Evolutionary conservation across 2,113 vertebrate genomes (phyloP).

Genomic region (Suricata suricatta): DNA sequence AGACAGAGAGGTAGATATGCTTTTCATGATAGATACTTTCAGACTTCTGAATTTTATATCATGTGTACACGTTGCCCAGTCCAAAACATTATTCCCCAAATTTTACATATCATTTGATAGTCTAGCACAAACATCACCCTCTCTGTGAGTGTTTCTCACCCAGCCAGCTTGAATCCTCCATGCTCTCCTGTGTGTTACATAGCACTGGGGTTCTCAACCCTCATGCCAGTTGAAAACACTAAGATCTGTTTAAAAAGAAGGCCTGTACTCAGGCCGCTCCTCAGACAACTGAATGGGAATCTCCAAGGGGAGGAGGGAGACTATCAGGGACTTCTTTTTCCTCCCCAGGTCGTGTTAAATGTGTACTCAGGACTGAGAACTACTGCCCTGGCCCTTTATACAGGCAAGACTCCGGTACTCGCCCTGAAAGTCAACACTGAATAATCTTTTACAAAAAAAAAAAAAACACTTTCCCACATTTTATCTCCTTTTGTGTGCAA

Average conservation of each 20-base stretch:
- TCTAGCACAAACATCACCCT: background rate
- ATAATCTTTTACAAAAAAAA: background rate
- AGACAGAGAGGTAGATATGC: background rate
- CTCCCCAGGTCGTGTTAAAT: background rate
- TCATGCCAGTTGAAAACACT: background rate
- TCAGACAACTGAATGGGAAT: background rate
- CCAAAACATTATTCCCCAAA: background rate
- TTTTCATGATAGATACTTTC: background rate
- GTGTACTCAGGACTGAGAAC: background rate
- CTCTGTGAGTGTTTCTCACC: background rate
- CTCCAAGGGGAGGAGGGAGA: rapidly evolving
- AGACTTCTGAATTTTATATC: background rate
- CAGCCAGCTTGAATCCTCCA: background rate
- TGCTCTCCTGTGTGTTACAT: background rate
- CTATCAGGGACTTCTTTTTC: background rate
- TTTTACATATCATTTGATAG: background rate
- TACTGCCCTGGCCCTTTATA: background rate
- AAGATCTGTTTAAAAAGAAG: background rate
- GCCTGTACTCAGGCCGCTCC: rapidly evolving
- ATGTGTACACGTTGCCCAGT: background rate
- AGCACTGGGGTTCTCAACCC: background rate
- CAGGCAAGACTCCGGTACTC: background rate
- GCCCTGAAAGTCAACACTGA: conserved; percentile 1
- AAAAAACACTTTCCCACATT: background rate
- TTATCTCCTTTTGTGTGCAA: background rate